These are phyloP conservation scores for Rhadina sibilatrix DNA, from an alignment of 2,113 vertebrate species.

Conservation along the genomic window DNA sequence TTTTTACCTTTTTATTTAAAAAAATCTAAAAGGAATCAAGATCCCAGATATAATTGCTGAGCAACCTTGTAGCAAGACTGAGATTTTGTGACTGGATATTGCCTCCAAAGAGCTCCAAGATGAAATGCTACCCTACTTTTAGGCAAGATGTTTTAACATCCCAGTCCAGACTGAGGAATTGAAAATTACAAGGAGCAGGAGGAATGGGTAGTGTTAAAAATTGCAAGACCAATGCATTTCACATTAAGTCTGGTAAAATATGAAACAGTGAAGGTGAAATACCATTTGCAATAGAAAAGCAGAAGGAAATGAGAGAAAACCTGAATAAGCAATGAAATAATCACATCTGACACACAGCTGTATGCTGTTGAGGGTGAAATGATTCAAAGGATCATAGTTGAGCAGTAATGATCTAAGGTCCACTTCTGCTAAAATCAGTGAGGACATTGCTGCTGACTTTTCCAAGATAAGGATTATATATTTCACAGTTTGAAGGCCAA, in stretches of 20 bases:
- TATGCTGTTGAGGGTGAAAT: neutral
- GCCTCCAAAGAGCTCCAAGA: neutral
- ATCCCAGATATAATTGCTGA: neutral
- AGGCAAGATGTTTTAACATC: neutral
- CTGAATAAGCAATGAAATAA: neutral
- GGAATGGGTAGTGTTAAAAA: neutral
- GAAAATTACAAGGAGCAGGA: neutral
- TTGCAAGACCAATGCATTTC: neutral
- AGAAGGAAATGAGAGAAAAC: conserved; percentile 8
- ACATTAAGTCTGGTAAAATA: neutral
- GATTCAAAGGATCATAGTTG: neutral
- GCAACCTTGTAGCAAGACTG: neutral
- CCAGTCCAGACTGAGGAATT: neutral
- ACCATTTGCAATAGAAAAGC: neutral
- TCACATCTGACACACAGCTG: conserved; percentile 1
- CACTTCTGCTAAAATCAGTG: neutral
- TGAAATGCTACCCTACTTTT: neutral
- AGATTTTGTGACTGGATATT: neutral
- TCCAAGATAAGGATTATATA: neutral
- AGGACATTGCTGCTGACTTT: neutral
- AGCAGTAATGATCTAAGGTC: neutral
- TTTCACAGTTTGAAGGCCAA: neutral
- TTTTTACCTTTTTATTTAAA: neutral
- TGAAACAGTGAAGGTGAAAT: conserved; percentile 1
- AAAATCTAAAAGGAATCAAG: neutral